Evolutionary conservation across 53 echinoderm and acorn worm species (phyloP).

Genomic region (Luidia sarsii): DNA sequence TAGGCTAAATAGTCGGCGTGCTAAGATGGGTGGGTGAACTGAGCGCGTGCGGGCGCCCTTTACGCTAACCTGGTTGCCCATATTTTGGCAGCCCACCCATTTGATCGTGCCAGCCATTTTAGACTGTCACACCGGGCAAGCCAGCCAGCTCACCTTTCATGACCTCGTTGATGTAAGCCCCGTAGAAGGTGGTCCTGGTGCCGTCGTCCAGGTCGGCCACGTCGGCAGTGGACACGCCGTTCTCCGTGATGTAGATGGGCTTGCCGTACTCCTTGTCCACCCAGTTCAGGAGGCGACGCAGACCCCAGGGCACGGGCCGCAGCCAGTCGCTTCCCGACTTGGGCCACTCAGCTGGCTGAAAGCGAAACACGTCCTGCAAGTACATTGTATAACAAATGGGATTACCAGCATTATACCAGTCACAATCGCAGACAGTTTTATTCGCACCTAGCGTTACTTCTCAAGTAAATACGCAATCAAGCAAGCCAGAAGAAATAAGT

Average conservation of each 20-base stretch:
- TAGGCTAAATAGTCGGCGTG: too few relatives aligned
- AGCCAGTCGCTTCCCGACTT: constrained; percentile 80
- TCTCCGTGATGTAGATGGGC: constrained; percentile 90
- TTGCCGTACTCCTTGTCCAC: constrained; percentile 75
- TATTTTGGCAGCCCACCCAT: background rate
- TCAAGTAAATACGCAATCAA: too few relatives aligned
- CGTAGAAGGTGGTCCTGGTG: constrained; percentile 70
- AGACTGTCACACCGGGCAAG: too few relatives aligned
- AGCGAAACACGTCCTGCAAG: constrained; percentile 73
- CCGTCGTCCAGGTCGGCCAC: constrained; percentile 61
- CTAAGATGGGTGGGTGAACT: too few relatives aligned
- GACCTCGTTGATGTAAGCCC: constrained; percentile 81
- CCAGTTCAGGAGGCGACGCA: constrained; percentile 86
- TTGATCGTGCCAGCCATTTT: too few relatives aligned
- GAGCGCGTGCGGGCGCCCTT: too few relatives aligned
- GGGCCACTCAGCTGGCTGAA: constrained; percentile 87
- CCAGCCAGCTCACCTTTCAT: constrained; percentile 66
- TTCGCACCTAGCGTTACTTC: too few relatives aligned
- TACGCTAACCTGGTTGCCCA: background rate
- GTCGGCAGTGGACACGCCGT: constrained; percentile 75
- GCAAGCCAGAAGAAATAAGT: too few relatives aligned
- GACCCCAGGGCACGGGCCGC: constrained; percentile 85
- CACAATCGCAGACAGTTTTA: too few relatives aligned
- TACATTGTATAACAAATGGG: too few relatives aligned
- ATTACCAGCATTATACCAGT: too few relatives aligned